Evolutionary conservation across 2,888 invertebrate species (phyloP).

Genomic region (Eubasilissa splendida): DNA sequence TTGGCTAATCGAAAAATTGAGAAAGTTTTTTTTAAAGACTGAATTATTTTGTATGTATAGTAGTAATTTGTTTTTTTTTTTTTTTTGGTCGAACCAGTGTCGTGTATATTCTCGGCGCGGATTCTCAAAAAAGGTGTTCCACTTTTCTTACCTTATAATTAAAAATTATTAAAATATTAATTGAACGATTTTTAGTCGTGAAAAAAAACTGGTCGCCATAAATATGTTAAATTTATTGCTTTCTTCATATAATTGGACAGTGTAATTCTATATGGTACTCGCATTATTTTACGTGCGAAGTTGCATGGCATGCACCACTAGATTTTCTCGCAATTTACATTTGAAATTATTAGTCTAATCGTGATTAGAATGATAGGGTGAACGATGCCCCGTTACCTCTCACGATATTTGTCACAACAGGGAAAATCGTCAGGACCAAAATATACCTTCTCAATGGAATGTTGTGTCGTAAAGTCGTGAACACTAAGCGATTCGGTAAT

Average conservation of each 20-base stretch:
- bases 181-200: slow-evolving; percentile 10
- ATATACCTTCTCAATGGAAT: too few species aligned
- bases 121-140: background rate
- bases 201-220: slow-evolving; percentile 22
- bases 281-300: too few species aligned
- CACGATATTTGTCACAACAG: too few species aligned
- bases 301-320: background rate
- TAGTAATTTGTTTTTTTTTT: background rate
- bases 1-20: slow-evolving; percentile 4
- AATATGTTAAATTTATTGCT: slow-evolving; percentile 13
- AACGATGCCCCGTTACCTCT: too few species aligned
- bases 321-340: background rate
- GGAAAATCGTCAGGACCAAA: too few species aligned
- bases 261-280: background rate
- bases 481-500: too few species aligned
- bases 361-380: too few species aligned
- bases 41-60: too few species aligned
- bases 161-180: slow-evolving; percentile 3
- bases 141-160: background rate
- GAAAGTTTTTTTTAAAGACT: too few species aligned
- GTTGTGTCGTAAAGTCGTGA: too few species aligned
- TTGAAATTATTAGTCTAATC: too few species aligned
- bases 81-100: background rate
- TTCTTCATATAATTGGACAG: slow-evolving; percentile 9
- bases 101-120: background rate